A percentile compares a stretch with the other conserved stretches of the same genome.
Conservation (phyloP, 1,140 invertebrate species). For the Drosophila busckii region DNA sequence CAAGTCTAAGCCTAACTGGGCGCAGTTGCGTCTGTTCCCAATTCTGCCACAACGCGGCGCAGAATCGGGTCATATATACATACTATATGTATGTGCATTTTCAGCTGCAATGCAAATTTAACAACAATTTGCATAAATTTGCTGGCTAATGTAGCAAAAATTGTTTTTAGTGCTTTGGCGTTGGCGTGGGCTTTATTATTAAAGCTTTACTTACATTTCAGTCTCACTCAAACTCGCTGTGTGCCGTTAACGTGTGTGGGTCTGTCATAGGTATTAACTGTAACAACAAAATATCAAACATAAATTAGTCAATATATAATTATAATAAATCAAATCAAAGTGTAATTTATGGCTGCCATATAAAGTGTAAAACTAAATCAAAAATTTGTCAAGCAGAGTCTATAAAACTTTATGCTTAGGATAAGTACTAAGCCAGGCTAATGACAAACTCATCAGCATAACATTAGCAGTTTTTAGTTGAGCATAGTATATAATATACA, state of each 20-base stretch:
- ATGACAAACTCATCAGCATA: too few species aligned
- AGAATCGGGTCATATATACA: slow-evolving; percentile 28
- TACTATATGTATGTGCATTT: slow-evolving; percentile 15
- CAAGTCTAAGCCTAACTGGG: too few species aligned
- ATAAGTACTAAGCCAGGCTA: too few species aligned
- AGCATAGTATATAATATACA: neutral
- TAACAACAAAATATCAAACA: slow-evolving; percentile 29
- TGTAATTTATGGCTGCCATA: slow-evolving; percentile 43
- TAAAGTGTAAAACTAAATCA: too few species aligned
- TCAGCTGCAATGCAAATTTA: slow-evolving; percentile 31
- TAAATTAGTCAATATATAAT: slow-evolving; percentile 19
- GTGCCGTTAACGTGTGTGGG: slow-evolving; percentile 45
- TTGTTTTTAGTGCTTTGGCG: neutral
- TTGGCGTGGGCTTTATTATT: slow-evolving; percentile 1
- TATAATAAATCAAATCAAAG: slow-evolving; percentile 6
- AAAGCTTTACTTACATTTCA: slow-evolving; percentile 47
- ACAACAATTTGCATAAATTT: slow-evolving; percentile 53
- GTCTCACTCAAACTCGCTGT: slow-evolving; percentile 52
- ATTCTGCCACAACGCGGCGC: slow-evolving; percentile 12
- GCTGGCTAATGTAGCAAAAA: slow-evolving; percentile 16
- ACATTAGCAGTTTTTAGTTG: neutral
- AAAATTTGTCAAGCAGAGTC: too few species aligned
- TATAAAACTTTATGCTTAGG: too few species aligned
- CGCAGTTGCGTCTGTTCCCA: slow-evolving; percentile 4
- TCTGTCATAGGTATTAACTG: slow-evolving; percentile 65